A percentile compares a stretch with the other conserved stretches of the same genome.
These are phyloP conservation scores for Neodiprion pinetum DNA, from an alignment of 1,140 invertebrate genomes.

Conservation along the genomic window DNA sequence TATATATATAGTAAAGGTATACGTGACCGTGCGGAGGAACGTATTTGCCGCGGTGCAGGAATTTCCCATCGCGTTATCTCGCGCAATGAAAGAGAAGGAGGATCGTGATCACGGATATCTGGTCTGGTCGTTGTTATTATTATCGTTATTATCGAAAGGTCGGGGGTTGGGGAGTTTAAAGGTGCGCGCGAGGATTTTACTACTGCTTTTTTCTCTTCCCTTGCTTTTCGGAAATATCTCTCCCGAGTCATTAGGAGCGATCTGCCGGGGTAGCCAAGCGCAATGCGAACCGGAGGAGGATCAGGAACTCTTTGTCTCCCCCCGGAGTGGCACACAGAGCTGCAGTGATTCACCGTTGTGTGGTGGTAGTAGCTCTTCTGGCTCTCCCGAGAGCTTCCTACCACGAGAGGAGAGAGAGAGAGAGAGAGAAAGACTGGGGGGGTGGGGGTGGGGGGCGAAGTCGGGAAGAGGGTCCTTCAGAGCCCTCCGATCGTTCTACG, in stretches of 20 bases:
- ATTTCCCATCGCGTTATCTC: no score
- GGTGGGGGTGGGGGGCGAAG: conserved; percentile 2
- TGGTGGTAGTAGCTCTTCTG: background rate
- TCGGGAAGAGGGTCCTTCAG: conserved; percentile 28
- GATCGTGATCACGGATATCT: conserved; percentile 6
- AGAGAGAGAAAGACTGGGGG: conserved; percentile 11
- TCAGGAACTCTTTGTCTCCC: conserved; percentile 21
- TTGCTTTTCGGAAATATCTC: conserved; percentile 13
- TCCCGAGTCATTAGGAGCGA: conserved; percentile 8
- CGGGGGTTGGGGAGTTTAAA: background rate
- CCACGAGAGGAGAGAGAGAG: conserved; percentile 15
- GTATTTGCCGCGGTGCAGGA: no score
- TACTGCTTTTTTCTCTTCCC: conserved; percentile 8
- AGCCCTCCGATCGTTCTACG: conserved; percentile 7
- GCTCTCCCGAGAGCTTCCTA: background rate
- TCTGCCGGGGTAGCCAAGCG: background rate
- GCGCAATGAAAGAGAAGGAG: background rate
- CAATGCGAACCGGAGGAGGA: conserved; percentile 12
- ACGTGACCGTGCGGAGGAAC: no score
- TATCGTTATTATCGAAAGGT: conserved; percentile 10
- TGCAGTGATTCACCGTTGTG: background rate
- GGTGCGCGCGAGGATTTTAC: background rate
- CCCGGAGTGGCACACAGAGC: conserved; percentile 10
- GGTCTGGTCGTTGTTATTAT: conserved; percentile 12
- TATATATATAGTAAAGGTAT: no score